Conservation (phyloP, 1,140 invertebrate species). For the Nylanderia fulva region DNA sequence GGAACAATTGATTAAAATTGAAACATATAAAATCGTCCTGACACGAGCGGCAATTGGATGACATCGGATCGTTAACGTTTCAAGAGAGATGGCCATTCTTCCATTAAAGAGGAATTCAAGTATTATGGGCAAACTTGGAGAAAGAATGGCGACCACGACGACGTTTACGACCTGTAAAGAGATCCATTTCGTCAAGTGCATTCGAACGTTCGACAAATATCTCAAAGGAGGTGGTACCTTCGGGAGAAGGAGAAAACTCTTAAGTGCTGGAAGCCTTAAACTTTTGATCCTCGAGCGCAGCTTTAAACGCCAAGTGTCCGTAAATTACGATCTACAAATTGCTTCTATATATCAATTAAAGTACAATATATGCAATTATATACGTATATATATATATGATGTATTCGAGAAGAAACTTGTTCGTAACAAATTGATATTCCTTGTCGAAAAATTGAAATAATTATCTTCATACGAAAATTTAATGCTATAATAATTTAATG, state of each 20-base stretch:
- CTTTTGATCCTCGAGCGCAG: constrained; percentile 54
- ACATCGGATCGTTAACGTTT: constrained; percentile 46
- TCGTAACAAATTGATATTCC: constrained; percentile 18
- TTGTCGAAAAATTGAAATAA: background rate
- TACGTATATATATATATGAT: background rate
- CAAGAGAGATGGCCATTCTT: constrained; percentile 47
- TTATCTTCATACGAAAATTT: background rate
- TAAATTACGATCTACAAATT: constrained; percentile 66
- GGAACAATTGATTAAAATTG: background rate
- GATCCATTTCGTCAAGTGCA: constrained; percentile 75
- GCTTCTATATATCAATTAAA: constrained; percentile 19
- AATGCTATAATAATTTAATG: no score
- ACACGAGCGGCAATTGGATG: background rate
- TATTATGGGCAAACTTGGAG: constrained; percentile 57
- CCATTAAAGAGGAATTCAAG: constrained; percentile 69
- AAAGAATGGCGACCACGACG: constrained; percentile 61
- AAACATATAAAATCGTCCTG: background rate
- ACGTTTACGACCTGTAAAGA: constrained; percentile 74
- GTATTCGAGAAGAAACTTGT: background rate
- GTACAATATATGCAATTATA: background rate
- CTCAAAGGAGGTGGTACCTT: constrained; percentile 65
- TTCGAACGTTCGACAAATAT: constrained; percentile 74
- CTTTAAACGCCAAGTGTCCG: constrained; percentile 47
- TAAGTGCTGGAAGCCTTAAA: constrained; percentile 65
- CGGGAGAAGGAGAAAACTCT: constrained; percentile 64